Evolutionary conservation across 2,113 vertebrate species (phyloP), one percentile per base, ranked within the genome.

Genomic region (Eleginops maclovinus): DNA sequence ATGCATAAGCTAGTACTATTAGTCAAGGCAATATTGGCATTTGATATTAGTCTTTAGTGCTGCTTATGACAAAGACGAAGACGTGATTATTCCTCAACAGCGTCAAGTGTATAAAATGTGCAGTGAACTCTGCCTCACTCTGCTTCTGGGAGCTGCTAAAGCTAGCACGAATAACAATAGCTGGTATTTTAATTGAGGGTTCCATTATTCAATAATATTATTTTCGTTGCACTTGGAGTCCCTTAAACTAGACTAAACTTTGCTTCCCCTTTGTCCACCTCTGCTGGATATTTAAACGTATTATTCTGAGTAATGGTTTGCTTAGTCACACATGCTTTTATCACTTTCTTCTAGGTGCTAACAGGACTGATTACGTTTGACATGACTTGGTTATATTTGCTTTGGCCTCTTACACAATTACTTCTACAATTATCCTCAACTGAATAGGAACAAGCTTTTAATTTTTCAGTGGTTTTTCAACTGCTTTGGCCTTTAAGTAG

Each of bases 81-180:
- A 72, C 17, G 1, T 72, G 41, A 62, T 49, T 70, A 71, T 71
- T 8, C 13, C 40, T 60, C 36, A 50, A 17, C 40, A 40, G 10
- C 47, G 49, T 80, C 51, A 17, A 15, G 26, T 70, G 26, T 21
- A 13, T 59, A 36, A 46, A 31, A 31, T 61, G 28, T 28, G 49
- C 26, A 40, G 43, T 63, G 54, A 51, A 62, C 75, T 41, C 61
- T 50, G 47, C 28, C 49, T 86, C 47, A 15, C 51, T 28, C 44
- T 54, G 46, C 72, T 73, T 50, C 8, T 53, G 46, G 66, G 55
- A 84, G 60, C 60, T 10, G 50, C 68, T 69, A 60, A 76, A 63
- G 44, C 31, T 26, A 12, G 19, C 8, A 53, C 6, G 15, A n/a
- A 69, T 84, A 63, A 41, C 5, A 6, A 60, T 61, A 61, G n/a